These are phyloP conservation scores for Thecocarcelia acutangulata DNA, from an alignment of 2,888 invertebrate species.

Conservation along the genomic window DNA sequence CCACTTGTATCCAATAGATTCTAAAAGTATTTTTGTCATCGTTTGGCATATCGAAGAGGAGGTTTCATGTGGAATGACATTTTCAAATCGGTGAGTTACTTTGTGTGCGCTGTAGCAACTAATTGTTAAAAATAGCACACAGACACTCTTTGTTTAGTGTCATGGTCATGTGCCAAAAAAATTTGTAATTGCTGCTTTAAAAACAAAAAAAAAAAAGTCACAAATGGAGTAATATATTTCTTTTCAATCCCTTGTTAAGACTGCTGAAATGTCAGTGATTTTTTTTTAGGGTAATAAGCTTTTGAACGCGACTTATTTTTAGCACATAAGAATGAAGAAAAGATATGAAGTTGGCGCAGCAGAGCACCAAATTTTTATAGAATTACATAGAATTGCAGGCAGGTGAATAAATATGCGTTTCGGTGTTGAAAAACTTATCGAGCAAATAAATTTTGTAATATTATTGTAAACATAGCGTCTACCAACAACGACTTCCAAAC, in stretches of 20 bases:
- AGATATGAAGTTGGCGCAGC: too few species aligned
- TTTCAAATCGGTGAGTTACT: background rate
- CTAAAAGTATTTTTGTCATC: conserved; percentile 1
- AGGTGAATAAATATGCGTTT: too few species aligned
- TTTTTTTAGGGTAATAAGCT: too few species aligned
- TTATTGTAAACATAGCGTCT: too few species aligned
- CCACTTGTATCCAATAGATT: conserved; percentile 23
- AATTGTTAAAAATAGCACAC: conserved; percentile 23
- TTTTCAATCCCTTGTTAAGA: background rate
- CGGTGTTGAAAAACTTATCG: too few species aligned
- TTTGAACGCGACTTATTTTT: too few species aligned
- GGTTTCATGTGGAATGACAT: conserved; percentile 8
- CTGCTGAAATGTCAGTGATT: too few species aligned
- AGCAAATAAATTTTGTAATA: too few species aligned
- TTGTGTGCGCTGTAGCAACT: conserved; percentile 16
- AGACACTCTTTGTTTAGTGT: conserved; percentile 45
- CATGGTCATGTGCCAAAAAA: conserved; percentile 61
- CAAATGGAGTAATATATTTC: conserved; percentile 18
- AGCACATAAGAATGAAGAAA: too few species aligned
- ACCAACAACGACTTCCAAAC: too few species aligned
- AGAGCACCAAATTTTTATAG: too few species aligned
- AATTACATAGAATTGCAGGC: too few species aligned
- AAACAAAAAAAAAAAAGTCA: conserved; percentile 4
- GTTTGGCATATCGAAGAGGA: conserved; percentile 31
- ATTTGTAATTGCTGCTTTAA: conserved; percentile 40